Evolutionary conservation across 2,888 invertebrate species (phyloP).

Genomic region (Ditula angustiorana): DNA sequence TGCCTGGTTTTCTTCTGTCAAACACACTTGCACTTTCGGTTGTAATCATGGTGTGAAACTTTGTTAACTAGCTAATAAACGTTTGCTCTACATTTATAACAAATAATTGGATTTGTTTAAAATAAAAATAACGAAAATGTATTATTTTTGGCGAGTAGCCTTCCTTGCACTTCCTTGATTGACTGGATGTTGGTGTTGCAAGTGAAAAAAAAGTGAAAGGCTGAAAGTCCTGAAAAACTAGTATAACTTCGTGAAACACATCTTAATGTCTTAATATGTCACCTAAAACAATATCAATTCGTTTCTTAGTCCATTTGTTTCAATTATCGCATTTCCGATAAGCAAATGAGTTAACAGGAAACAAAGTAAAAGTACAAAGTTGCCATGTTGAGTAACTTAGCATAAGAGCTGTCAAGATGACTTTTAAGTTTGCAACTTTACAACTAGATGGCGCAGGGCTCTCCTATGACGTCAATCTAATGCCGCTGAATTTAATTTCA

Average conservation of each 20-base stretch:
- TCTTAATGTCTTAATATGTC: not conserved
- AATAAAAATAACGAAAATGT: slow-evolving; percentile 68
- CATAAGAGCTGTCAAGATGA: slow-evolving; percentile 28
- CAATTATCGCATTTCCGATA: not conserved
- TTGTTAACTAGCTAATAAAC: slow-evolving; percentile 62
- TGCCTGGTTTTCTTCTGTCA: slow-evolving; percentile 57
- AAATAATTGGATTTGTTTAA: slow-evolving; percentile 63
- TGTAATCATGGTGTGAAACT: slow-evolving; percentile 56
- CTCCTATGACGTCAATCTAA: slow-evolving; percentile 40
- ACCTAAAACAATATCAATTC: not conserved
- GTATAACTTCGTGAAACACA: not conserved
- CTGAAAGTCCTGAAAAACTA: slow-evolving; percentile 29
- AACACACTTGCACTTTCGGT: slow-evolving; percentile 58
- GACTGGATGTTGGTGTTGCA: slow-evolving; percentile 66
- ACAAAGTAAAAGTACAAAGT: slow-evolving; percentile 18
- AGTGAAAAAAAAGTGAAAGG: slow-evolving; percentile 51
- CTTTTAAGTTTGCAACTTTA: slow-evolving; percentile 30
- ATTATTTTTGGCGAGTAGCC: slow-evolving; percentile 64
- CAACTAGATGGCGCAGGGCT: slow-evolving; percentile 27
- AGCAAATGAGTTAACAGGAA: not conserved
- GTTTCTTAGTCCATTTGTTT: not conserved
- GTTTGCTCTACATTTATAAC: slow-evolving; percentile 56
- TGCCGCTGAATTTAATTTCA: slow-evolving; percentile 41
- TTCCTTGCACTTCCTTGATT: slow-evolving; percentile 75
- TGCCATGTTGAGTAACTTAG: slow-evolving; percentile 30